Evolutionary conservation across 2,113 vertebrate species (phyloP), one percentile per base, ranked within the genome.

Genomic region (Barnardius zonarius): DNA sequence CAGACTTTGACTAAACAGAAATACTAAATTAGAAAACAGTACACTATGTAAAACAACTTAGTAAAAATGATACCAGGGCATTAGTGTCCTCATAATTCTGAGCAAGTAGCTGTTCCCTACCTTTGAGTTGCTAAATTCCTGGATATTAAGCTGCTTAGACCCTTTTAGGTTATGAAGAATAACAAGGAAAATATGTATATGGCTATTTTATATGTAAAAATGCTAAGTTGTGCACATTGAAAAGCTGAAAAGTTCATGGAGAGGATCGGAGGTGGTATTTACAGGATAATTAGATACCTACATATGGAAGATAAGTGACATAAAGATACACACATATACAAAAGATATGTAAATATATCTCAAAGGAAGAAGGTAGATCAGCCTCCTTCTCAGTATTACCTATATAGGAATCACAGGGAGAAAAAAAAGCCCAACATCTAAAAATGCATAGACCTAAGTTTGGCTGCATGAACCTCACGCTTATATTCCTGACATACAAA

Each of bases 401-500:
- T 72, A n/a, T 13, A 39, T 1, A 55, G 8, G 11, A 83, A 80
- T 39, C 16, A 68, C 15, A 80, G 31, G 15, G 11, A 13, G 17
- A 35, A 61, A 83, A 41, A 17, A 2, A 0, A 0, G 1, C 3
- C 4, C 55, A 62, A 9, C 16, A 28, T 83, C 54, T 69, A 27
- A 73, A 64, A 88, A 28, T 7, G 28, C 44, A 12, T 0, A 44
- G 5, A 33, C 28, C 11, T 57, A 44, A 55, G 18, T 49, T 46
- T 51, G 14, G 25, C 52, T 82, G 35, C n/a, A 27, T 35, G 16
- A 87, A 74, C 35, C 27, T 81, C 41, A 52, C 3, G 28, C 48
- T 61, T 19, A 48, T 4, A 92, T 35, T 78, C 41, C 33, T 66
- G 74, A 66, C 17, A 44, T 43, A 52, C 4, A 88, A 82, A 82